Evolutionary conservation across 2,113 vertebrate genomes (phyloP), one percentile per base, ranked within the genome.

Genomic region (Camelus bactrianus): DNA sequence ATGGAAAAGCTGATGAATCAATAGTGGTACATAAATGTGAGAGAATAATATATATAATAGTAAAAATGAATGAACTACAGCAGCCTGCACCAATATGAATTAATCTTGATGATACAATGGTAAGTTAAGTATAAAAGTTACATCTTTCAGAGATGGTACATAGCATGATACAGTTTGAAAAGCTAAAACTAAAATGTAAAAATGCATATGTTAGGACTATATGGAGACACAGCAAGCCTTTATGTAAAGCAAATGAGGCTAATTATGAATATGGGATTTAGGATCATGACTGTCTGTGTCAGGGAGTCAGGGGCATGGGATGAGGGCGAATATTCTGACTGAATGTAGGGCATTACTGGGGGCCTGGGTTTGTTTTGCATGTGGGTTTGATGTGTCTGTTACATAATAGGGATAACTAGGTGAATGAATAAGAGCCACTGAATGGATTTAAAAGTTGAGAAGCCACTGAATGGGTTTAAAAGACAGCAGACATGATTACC

Each of bases 381-480:
- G 11, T 86, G 48, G 5, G 6, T 84, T 88, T 91, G 22, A 67
- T 82, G 20, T 88, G 42, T 79, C 6, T 80, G 0, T 85, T 54
- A 62, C 16, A 15, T 83, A n/a, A 67, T 48, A 30, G 17, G 3
- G 58, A 22, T 42, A 52, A 26, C 12, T 26, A 76, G 48, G 24
- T 50, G 30, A 76, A 48, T 87, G 48, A 91, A 19, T 72, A 65
- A 92, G 19, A 67, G 4, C 28, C 17, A 70, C 3, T 73, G 24
- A 76, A 85, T 95, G 22, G 42, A 62, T 91, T 84, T 82, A 60
- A 94, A 77, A 81, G 76, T 6, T 26, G 14, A 32, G 22, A 93
- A 93, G 58, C 20, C 26, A 38, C 19, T 85, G 38, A 64, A 32
- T 67, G 52, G 19, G 7, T 80, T 87, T 75, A 46, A 73, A 62